phyloP scores from a whole-genome alignment of 2,113 vertebrate species.

The Silurus glanis region DNA sequence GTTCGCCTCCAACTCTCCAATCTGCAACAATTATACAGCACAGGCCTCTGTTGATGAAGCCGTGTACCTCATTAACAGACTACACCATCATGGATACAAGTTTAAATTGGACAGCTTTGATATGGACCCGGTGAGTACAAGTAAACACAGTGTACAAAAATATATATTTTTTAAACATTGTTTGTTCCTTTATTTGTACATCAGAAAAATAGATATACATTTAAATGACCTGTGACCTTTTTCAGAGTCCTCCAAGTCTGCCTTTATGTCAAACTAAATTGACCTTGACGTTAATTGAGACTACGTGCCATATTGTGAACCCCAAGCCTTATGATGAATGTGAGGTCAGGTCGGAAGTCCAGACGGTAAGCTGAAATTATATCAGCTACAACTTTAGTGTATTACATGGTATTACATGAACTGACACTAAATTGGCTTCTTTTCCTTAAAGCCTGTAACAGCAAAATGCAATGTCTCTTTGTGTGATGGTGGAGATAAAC shows the following conservation, averaged over 20 bases:
- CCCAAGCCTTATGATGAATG: constrained; percentile 62
- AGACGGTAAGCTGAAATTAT: constrained; percentile 44
- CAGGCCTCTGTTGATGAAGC: neutral
- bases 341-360: rapidly evolving
- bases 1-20: constrained; percentile 3
- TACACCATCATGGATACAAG: constrained; percentile 65
- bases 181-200: neutral
- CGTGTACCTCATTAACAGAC: constrained; percentile 50
- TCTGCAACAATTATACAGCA: neutral
- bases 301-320: constrained; percentile 54
- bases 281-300: constrained; percentile 60
- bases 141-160: neutral
- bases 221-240: neutral
- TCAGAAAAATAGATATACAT: neutral
- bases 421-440: neutral
- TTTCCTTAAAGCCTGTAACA: constrained; percentile 52
- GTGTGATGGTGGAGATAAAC: neutral
- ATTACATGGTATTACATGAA: neutral
- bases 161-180: neutral
- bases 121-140: constrained; percentile 36
- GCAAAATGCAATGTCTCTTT: constrained; percentile 59
- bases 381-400: neutral
- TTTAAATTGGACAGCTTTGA: constrained; percentile 43
- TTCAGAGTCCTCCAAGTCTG: constrained; percentile 51
- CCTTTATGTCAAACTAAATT: neutral